These are phyloP conservation scores for Actenoides hombroni DNA, from an alignment of 2,113 vertebrate genomes.

Conservation along the genomic window DNA sequence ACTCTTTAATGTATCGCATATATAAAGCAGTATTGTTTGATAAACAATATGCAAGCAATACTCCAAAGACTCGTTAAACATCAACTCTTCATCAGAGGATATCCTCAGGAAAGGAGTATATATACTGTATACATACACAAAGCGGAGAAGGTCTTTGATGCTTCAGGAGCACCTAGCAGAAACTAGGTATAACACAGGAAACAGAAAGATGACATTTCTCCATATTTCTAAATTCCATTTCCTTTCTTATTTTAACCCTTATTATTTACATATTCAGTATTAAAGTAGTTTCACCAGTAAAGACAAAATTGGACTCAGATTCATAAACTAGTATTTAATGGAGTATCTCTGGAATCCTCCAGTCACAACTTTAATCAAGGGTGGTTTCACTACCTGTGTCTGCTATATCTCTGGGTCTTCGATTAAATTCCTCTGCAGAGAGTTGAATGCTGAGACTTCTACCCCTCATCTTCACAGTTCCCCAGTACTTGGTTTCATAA, in stretches of 20 bases:
- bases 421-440: not conserved
- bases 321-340: not conserved
- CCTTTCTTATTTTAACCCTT: not conserved
- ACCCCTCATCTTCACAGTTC: not conserved
- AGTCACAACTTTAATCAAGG: not conserved
- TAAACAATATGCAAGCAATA: not conserved
- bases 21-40: not conserved
- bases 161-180: not conserved
- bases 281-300: not conserved
- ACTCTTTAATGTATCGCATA: not conserved
- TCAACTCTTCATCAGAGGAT: not conserved
- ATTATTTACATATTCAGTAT: not conserved
- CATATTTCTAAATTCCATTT: not conserved
- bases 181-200: not conserved
- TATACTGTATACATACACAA: not conserved
- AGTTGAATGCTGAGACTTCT: not conserved
- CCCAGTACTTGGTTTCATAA: not conserved
- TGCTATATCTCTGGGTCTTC: not conserved
- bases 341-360: not conserved
- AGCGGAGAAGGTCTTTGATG: not conserved
- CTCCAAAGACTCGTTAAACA: not conserved
- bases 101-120: not conserved
- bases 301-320: not conserved
- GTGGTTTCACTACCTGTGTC: not conserved
- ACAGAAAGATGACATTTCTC: not conserved